Percentiles rank a stretch among this genome's conserved stretches.
phyloP scores from a whole-genome alignment of 2,888 invertebrate species.

The Hemistola chrysoprasaria region DNA sequence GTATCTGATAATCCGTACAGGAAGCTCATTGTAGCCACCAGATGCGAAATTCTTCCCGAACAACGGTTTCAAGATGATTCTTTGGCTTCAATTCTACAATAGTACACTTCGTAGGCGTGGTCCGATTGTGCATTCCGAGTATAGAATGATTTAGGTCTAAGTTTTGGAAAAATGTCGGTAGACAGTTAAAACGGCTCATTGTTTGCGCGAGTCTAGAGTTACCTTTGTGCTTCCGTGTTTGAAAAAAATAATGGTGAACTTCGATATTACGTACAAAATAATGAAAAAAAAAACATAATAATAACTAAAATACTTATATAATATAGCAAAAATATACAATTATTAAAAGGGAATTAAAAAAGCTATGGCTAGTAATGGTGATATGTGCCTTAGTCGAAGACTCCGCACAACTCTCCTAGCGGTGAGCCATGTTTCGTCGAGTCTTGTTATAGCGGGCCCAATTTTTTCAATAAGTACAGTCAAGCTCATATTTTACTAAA shows the following conservation, averaged over 20 bases:
- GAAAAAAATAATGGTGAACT: slow-evolving; percentile 8
- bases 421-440: too few relatives aligned
- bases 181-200: slow-evolving; percentile 25
- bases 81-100: slow-evolving; percentile 45
- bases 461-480: too few relatives aligned
- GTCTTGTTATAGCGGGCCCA: too few relatives aligned
- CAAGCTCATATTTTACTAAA: too few relatives aligned
- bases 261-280: too few relatives aligned
- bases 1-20: slow-evolving; percentile 77
- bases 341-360: too few relatives aligned
- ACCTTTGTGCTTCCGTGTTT: slow-evolving; percentile 28
- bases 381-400: too few relatives aligned
- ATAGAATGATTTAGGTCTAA: slow-evolving; percentile 51
- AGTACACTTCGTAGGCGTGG: slow-evolving; percentile 71
- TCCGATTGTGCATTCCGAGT: slow-evolving; percentile 53
- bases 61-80: slow-evolving; percentile 41
- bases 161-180: slow-evolving; percentile 36
- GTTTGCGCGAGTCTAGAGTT: slow-evolving; percentile 27
- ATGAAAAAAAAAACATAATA: too few relatives aligned
- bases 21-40: slow-evolving; percentile 73
- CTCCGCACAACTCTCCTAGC: too few relatives aligned
- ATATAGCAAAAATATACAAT: too few relatives aligned
- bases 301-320: too few relatives aligned
- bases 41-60: slow-evolving; percentile 76
- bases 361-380: too few relatives aligned